Percentiles rank a stretch among this genome's conserved stretches.
phyloP scores from a whole-genome alignment of 2,888 invertebrate species.

The Hypomecis atomaria region DNA sequence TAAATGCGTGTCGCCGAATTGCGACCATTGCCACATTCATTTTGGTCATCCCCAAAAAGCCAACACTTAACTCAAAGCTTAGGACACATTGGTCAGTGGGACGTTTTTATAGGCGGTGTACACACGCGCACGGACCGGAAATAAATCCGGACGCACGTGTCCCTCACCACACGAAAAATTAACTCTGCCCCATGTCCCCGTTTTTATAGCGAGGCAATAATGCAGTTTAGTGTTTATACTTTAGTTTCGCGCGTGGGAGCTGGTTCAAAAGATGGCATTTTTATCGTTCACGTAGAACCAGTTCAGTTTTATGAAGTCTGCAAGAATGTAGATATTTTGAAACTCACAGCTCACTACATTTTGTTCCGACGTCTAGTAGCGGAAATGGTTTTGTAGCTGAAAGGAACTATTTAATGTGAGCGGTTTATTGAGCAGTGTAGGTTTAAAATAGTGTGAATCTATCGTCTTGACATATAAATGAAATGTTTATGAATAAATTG shows the following conservation, averaged over 20 bases:
- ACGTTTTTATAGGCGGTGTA: constrained; percentile 59
- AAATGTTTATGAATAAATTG: too few relatives aligned
- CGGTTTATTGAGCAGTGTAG: too few relatives aligned
- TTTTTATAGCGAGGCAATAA: constrained; percentile 62
- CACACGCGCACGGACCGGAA: constrained; percentile 53
- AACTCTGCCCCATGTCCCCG: constrained; percentile 60
- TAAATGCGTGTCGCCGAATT: too few relatives aligned
- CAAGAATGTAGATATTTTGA: constrained; percentile 31
- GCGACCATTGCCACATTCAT: background rate
- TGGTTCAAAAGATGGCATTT: constrained; percentile 40
- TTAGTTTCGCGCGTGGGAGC: constrained; percentile 54
- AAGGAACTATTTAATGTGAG: background rate
- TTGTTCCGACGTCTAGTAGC: background rate
- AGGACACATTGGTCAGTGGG: constrained; percentile 46
- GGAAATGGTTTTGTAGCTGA: background rate
- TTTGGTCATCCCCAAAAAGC: constrained; percentile 17
- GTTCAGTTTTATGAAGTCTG: constrained; percentile 35
- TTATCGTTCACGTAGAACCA: constrained; percentile 44
- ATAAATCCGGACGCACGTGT: constrained; percentile 67
- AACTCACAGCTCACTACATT: constrained; percentile 4
- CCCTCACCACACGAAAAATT: constrained; percentile 67
- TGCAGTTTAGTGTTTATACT: constrained; percentile 58
- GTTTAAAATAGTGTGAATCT: too few relatives aligned
- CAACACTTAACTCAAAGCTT: constrained; percentile 36
- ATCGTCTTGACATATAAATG: too few relatives aligned